Evolutionary conservation across 2,888 invertebrate genomes (phyloP).

Genomic region (Tyria jacobaeae): DNA sequence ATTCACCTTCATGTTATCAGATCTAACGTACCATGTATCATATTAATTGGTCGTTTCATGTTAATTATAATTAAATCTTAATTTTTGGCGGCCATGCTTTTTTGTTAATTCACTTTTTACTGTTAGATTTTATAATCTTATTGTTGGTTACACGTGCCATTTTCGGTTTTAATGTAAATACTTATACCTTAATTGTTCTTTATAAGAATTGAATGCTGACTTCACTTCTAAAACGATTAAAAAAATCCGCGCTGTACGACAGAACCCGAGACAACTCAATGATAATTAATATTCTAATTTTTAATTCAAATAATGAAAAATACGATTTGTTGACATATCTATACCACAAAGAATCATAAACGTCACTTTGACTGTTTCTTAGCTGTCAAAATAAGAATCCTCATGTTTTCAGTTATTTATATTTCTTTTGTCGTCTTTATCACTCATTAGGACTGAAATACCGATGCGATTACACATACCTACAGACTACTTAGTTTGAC

Average conservation of each 20-base stretch:
- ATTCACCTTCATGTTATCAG: slow-evolving; percentile 61
- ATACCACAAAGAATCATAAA: slow-evolving; percentile 38
- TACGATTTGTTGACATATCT: slow-evolving; percentile 26
- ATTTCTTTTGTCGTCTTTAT: slow-evolving; percentile 50
- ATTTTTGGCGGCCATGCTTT: slow-evolving; percentile 51
- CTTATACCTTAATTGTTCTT: slow-evolving; percentile 9
- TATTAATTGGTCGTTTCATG: slow-evolving; percentile 66
- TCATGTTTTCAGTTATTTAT: slow-evolving; percentile 45
- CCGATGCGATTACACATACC: slow-evolving; percentile 35
- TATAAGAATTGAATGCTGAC: slow-evolving; percentile 4
- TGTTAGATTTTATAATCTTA: slow-evolving; percentile 49
- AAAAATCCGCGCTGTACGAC: background rate
- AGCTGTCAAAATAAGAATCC: slow-evolving; percentile 38
- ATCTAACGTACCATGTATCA: slow-evolving; percentile 62
- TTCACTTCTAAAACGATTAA: background rate
- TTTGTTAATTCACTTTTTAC: slow-evolving; percentile 51
- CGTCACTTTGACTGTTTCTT: slow-evolving; percentile 37
- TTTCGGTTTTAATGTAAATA: slow-evolving; percentile 18
- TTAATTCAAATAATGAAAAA: slow-evolving; percentile 11
- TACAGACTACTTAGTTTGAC: slow-evolving; percentile 40
- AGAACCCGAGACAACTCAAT: background rate
- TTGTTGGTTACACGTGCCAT: slow-evolving; percentile 44
- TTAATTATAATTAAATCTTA: slow-evolving; percentile 66
- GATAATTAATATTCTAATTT: slow-evolving; percentile 3
- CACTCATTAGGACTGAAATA: slow-evolving; percentile 48